These are phyloP conservation scores for Hassar affinis DNA, from an alignment of 2,113 vertebrate genomes.

Conservation along the genomic window DNA sequence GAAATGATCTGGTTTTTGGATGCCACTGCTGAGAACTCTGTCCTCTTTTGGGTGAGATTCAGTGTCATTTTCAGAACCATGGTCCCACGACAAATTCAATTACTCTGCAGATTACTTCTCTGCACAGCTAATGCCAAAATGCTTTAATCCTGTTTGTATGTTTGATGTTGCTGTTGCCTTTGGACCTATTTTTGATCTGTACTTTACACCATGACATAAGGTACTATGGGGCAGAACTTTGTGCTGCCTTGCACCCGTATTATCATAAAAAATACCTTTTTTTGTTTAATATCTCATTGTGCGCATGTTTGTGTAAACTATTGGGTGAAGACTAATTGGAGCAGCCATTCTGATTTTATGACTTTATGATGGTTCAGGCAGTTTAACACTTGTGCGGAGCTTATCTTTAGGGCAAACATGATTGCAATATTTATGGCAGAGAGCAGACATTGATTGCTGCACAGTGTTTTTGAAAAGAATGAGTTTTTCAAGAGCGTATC, in stretches of 20 bases:
- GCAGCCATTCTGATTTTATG: neutral
- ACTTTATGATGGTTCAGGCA: neutral
- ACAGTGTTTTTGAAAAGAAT: neutral
- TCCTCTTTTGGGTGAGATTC: conserved; percentile 25
- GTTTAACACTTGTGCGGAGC: neutral
- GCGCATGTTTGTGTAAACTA: neutral
- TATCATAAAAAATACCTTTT: too few relatives aligned
- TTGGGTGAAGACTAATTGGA: neutral
- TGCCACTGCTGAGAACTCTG: neutral
- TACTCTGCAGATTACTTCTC: conserved; percentile 23
- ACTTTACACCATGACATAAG: neutral
- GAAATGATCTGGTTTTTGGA: neutral
- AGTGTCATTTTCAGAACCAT: conserved; percentile 12
- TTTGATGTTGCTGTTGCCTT: conserved; percentile 2
- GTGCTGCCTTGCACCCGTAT: too few relatives aligned
- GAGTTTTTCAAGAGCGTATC: neutral
- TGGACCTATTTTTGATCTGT: neutral
- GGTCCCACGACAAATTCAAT: conserved; percentile 31
- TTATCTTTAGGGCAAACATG: conserved; percentile 2
- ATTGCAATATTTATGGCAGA: neutral
- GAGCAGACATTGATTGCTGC: neutral
- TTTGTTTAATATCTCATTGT: neutral
- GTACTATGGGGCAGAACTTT: neutral
- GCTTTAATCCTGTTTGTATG: conserved; percentile 15
- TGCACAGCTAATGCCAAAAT: conserved; percentile 1